A percentile compares a stretch with the other conserved stretches of the same genome.
These are phyloP conservation scores for Myotis daubentonii DNA, from an alignment of 2,797 vertebrate species.

Conservation along the genomic window DNA sequence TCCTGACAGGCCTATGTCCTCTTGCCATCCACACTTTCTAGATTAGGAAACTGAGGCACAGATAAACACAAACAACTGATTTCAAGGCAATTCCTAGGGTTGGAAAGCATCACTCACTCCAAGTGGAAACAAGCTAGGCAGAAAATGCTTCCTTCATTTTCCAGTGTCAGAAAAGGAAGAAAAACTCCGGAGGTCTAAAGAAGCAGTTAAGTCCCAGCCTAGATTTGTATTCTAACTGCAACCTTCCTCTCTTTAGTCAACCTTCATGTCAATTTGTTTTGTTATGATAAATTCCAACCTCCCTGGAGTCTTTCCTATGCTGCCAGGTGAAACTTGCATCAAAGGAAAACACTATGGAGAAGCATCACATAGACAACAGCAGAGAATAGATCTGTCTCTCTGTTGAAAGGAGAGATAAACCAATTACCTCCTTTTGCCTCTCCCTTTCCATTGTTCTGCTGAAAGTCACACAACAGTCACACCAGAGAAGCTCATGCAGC, in stretches of 20 bases:
- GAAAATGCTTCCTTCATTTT: slow-evolving; percentile 24
- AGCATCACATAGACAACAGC: not conserved
- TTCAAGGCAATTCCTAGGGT: not conserved
- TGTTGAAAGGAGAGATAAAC: slow-evolving; percentile 46
- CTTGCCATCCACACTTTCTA: not conserved
- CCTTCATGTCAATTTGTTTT: slow-evolving; percentile 47
- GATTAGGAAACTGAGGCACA: not conserved
- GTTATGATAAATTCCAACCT: slow-evolving; percentile 27
- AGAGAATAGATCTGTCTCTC: slow-evolving; percentile 31
- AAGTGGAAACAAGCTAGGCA: not conserved
- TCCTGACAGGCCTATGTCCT: not conserved
- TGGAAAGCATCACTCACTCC: not conserved
- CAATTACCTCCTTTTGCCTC: slow-evolving; percentile 8
- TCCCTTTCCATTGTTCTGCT: not conserved
- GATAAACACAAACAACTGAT: not conserved
- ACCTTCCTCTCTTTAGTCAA: not conserved
- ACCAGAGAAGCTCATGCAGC: not conserved
- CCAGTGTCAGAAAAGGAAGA: not conserved
- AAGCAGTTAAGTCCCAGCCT: not conserved
- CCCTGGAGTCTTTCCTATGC: not conserved
- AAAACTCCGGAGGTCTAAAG: not conserved
- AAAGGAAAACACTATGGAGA: slow-evolving; percentile 36
- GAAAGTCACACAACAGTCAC: not conserved
- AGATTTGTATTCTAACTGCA: slow-evolving; percentile 21
- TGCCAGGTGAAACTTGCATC: not conserved